Percentiles rank a stretch among this genome's conserved stretches.
Conservation (phyloP, 2,113 vertebrate genomes). For the Dipodomys merriami region DNA sequence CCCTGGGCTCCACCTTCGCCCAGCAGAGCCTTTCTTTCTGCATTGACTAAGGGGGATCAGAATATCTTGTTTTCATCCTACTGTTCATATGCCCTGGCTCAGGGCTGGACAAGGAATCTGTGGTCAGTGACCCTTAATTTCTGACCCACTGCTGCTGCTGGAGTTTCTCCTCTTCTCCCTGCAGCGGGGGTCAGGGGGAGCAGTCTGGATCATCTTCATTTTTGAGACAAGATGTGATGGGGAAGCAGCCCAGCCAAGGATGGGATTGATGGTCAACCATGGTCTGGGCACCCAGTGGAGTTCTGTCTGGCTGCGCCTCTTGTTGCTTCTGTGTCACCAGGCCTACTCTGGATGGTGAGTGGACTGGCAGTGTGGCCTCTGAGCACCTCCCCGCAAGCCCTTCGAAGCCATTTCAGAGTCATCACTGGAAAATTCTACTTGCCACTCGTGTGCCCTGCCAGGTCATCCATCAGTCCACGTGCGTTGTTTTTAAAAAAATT, state of each 20-base stretch:
- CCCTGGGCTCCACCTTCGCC: neutral
- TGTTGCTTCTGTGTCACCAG: neutral
- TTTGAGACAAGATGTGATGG: neutral
- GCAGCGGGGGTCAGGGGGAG: neutral
- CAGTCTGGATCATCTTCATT: neutral
- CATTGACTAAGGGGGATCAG: slow-evolving; percentile 2
- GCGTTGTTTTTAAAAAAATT: neutral
- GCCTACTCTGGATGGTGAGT: neutral
- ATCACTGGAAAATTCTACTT: slow-evolving; percentile 63
- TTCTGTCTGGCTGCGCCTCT: neutral
- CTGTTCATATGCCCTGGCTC: neutral
- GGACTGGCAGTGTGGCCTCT: neutral
- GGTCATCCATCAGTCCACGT: slow-evolving; percentile 9
- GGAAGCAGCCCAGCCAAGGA: neutral
- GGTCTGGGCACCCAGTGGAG: neutral
- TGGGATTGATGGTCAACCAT: neutral
- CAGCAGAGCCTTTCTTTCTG: slow-evolving; percentile 47
- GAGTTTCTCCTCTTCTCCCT: neutral
- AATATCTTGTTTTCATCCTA: slow-evolving; percentile 32
- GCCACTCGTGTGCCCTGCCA: slow-evolving; percentile 45
- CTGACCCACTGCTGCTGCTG: neutral
- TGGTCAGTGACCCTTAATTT: neutral
- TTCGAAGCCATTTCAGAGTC: neutral
- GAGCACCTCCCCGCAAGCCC: neutral
- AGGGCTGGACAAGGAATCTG: neutral